Base-by-base conservation (phyloP, 2,888 invertebrate genomes). In the Epinotia nisella region DNA sequence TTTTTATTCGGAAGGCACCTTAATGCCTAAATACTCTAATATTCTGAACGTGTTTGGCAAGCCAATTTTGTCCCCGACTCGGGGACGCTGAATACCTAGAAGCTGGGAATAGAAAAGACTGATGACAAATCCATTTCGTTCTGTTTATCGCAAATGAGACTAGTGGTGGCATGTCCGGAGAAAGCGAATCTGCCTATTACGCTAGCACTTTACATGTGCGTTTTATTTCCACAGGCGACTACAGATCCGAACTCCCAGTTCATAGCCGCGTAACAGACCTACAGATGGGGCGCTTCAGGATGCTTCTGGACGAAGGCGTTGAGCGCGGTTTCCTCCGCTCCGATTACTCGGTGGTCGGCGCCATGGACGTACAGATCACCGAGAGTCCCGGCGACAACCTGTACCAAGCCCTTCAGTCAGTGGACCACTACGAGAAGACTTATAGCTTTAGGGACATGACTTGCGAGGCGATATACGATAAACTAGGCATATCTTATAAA, bases 371-470 rank as follows among this genome's bases (percentile, higher is more conserved):
- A 0, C 65, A 76, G 3, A 0, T 1, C 1, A 84, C 88, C 0
- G 79, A 78, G 0, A 91, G 91, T 61, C 93, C 93, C 0, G 92
- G 92, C 0, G 81, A 84, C 0, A 87, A 85, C 66, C 80, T 92
- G 0, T 85, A 89, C 77, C 82, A 82, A 4, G 87, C 83, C 1
- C 82, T 92, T 62, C 78, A 75, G 15, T 51, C 78, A 10, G 86
- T 86, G 83, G 71, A 82, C 0, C 84, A 85, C 53, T 92, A 84
- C 75, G 85, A 87, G 58, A 83, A 85, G 49, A 65, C 81, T 13
- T 76, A 82, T 2, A 75, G 78, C n/a, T 91, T 82, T 72, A 59
- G 41, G 3, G 70, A 75, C n/a, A 81, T 81, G 49, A 83, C 75
- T 1, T 92, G 92, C 72, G 79, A 82, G 1, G 64, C 85, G 59